phyloP scores from a whole-genome alignment of 37 sponge, comb jelly and placozoan genomes.

The Hexactinellida sp. region DNA sequence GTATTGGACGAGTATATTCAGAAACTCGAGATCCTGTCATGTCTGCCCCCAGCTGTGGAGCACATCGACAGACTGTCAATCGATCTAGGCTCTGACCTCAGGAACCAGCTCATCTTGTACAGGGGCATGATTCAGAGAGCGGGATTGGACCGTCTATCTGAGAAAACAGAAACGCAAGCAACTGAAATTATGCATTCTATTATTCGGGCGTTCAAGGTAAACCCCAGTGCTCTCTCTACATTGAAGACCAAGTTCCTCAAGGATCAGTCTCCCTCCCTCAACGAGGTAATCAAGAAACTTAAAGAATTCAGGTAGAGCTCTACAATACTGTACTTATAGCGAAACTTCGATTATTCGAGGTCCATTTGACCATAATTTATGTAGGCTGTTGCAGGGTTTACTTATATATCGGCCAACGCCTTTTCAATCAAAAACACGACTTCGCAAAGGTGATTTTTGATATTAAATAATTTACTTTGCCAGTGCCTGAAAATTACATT shows the following conservation, averaged over 20 bases:
- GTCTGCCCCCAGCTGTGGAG: no score
- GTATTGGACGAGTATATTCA: no score
- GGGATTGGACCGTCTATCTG: background rate
- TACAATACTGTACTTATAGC: background rate
- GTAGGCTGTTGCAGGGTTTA: no score
- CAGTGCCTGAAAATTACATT: no score
- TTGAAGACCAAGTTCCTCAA: background rate
- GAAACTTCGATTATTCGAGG: no score
- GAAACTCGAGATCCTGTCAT: no score
- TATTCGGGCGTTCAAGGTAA: background rate
- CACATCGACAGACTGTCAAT: background rate
- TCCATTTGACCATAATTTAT: no score
- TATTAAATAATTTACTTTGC: no score
- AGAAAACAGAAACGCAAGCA: background rate
- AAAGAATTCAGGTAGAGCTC: background rate
- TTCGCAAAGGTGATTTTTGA: no score
- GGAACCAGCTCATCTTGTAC: background rate
- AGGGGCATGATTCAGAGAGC: background rate
- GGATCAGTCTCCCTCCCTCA: background rate
- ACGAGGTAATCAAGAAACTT: background rate
- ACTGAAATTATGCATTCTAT: background rate
- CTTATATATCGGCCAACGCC: no score
- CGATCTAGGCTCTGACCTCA: background rate
- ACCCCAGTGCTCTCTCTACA: background rate
- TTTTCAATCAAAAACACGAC: no score